Evolutionary conservation across 2,888 invertebrate genomes (phyloP).

Genomic region (Ormyrus rosae): DNA sequence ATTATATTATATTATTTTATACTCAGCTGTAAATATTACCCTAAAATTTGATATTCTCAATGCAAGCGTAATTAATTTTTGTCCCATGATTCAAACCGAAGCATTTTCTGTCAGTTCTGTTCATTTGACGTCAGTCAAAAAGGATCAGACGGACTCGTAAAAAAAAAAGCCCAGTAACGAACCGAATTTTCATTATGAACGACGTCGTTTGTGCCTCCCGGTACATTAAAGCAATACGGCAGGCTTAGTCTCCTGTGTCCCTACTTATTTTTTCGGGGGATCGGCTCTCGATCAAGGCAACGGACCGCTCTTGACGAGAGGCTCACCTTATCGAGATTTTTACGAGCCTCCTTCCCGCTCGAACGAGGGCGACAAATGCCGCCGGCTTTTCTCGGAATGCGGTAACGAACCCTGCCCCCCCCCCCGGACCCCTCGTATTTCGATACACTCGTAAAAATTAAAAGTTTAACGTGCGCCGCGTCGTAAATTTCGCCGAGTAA

Average conservation of each 20-base stretch:
- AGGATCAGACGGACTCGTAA: no score
- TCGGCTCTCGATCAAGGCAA: slow-evolving; percentile 18
- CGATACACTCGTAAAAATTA: slow-evolving; percentile 2
- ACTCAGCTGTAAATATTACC: no score
- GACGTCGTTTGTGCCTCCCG: not conserved
- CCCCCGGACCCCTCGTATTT: slow-evolving; percentile 10
- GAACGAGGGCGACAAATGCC: slow-evolving; percentile 1
- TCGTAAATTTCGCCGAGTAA: no score
- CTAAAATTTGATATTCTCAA: no score
- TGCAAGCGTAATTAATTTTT: no score
- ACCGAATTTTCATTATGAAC: not conserved
- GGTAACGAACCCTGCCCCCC: not conserved
- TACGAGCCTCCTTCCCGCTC: slow-evolving; percentile 19
- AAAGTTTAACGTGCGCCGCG: not conserved
- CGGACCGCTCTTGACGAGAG: slow-evolving; percentile 48
- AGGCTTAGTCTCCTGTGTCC: not conserved
- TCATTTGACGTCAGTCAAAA: no score
- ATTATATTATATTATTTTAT: no score
- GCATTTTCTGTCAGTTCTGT: no score
- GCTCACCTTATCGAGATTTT: slow-evolving; percentile 52
- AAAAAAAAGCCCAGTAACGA: no score
- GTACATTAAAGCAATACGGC: not conserved
- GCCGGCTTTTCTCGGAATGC: not conserved
- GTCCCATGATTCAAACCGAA: no score
- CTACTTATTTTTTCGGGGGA: slow-evolving; percentile 3